Evolutionary conservation across 2,888 invertebrate genomes (phyloP), one percentile per base, ranked within the genome.

Genomic region (Boloria euphrosyne): DNA sequence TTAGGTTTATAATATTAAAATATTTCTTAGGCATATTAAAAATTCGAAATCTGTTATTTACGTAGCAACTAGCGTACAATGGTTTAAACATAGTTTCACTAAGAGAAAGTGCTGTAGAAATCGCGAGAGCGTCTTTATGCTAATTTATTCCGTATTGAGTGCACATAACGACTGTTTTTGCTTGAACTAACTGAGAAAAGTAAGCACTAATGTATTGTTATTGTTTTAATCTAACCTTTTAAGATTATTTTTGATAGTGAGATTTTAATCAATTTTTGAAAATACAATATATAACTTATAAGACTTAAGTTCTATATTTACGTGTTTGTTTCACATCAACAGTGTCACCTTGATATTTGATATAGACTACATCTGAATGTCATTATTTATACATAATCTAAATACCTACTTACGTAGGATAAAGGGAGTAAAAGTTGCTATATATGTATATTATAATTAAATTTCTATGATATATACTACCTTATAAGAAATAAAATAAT

Each of bases 71-170:
- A 73, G 73, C 77, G 80, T 81, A 85, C 85, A 86, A 85, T 85
- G 85, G 79, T 85, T 85, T 89, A 90, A 90, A 89, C 84, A 84
- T 84, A 81, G 89, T 91, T 91, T 90, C 91, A 84, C 90, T 81
- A 80, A 87, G 91, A 89, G 91, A 91, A 91, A 91, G 91, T 91
- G 84, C 77, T 66, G 74, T 79, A 80, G 80, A 80, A 80, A 80
- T 80, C 80, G 79, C 76, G 70, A 74, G 68, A 73, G 67, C 58
- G 63, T 62, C 66, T 44, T 62, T 62, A 67, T 71, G 68, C 65
- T 59, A 74, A 74, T 71, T 67, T 71, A 59, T 54, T 70, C 75
- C 63, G 66, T 75, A 75, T 65, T 10, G 2, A 14, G 55, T 62
- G n/a, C 16, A 14, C 13, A 64, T 67, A 70, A 66, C 53, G 54